Conservation (phyloP, 2,797 vertebrate genomes). For the Microctenopoma lineatum region DNA sequence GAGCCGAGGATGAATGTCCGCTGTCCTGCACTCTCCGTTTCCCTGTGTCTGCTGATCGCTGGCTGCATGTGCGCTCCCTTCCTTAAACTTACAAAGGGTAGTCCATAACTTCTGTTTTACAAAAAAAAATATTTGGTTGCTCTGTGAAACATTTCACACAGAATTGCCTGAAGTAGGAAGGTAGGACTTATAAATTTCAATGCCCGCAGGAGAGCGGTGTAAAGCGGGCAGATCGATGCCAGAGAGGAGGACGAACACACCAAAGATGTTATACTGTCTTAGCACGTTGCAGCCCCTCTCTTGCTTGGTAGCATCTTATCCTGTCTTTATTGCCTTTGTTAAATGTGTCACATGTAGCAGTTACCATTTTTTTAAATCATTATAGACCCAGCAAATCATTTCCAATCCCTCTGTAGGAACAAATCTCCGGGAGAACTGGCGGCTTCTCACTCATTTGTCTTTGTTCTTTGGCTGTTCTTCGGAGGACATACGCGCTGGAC, state of each 20-base stretch:
- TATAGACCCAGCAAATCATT: conserved; percentile 6
- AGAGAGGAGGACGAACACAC: conserved; percentile 54
- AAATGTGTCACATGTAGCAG: not conserved
- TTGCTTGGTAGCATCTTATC: not conserved
- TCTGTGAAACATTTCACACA: conserved; percentile 34
- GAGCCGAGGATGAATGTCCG: conserved; percentile 41
- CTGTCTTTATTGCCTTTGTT: too few relatives aligned
- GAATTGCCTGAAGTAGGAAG: conserved; percentile 25
- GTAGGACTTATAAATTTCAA: conserved; percentile 40
- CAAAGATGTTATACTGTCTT: conserved; percentile 31
- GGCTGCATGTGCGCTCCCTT: not conserved
- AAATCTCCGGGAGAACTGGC: conserved; percentile 44
- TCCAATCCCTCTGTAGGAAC: conserved; percentile 8
- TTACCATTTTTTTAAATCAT: conserved; percentile 1
- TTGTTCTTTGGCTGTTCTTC: conserved; percentile 56
- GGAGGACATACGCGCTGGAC: conserved; percentile 63
- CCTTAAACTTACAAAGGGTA: not conserved
- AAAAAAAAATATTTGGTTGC: conserved; percentile 32
- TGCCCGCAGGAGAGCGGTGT: conserved; percentile 47
- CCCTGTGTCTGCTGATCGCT: not conserved
- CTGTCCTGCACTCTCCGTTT: conserved; percentile 23
- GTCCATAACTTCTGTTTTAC: conserved; percentile 20
- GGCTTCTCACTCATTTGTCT: conserved; percentile 7
- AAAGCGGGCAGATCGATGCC: conserved; percentile 59
- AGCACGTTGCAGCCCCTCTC: conserved; percentile 24